Percentiles rank a stretch among this genome's conserved stretches.
Evolutionary conservation across 2,113 vertebrate species (phyloP).

Genomic region (Albula goreensis): DNA sequence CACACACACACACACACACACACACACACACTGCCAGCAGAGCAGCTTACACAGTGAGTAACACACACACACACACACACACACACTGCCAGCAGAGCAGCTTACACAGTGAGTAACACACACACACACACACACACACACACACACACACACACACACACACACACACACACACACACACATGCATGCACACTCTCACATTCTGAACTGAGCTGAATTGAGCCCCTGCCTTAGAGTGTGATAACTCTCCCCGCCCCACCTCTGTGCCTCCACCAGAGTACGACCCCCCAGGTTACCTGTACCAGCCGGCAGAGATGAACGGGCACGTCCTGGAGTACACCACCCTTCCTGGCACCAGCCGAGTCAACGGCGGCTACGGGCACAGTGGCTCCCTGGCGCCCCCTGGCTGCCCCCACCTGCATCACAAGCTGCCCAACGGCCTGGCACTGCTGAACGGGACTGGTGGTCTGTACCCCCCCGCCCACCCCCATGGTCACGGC

Average conservation of each 20-base stretch:
- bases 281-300: slow-evolving; percentile 87
- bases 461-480: slow-evolving; percentile 61
- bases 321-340: slow-evolving; percentile 85
- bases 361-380: slow-evolving; percentile 72
- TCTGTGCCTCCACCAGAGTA: slow-evolving; percentile 72
- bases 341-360: slow-evolving; percentile 69
- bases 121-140: too few species aligned
- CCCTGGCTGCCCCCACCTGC: slow-evolving; percentile 81
- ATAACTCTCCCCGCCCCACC: background rate
- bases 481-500: slow-evolving; percentile 58
- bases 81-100: slow-evolving; percentile 84
- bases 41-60: too few species aligned
- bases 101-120: slow-evolving; percentile 93
- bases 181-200: too few species aligned
- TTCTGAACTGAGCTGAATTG: background rate
- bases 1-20: too few species aligned
- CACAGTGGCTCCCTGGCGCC: slow-evolving; percentile 65
- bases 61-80: too few species aligned
- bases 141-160: too few species aligned
- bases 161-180: too few species aligned
- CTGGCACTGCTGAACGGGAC: slow-evolving; percentile 72
- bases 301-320: slow-evolving; percentile 79
- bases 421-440: slow-evolving; percentile 78
- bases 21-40: too few species aligned
- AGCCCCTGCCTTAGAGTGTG: background rate